These are phyloP conservation scores for Zele albiditarsus DNA, from an alignment of 2,888 invertebrate genomes.

Conservation along the genomic window DNA sequence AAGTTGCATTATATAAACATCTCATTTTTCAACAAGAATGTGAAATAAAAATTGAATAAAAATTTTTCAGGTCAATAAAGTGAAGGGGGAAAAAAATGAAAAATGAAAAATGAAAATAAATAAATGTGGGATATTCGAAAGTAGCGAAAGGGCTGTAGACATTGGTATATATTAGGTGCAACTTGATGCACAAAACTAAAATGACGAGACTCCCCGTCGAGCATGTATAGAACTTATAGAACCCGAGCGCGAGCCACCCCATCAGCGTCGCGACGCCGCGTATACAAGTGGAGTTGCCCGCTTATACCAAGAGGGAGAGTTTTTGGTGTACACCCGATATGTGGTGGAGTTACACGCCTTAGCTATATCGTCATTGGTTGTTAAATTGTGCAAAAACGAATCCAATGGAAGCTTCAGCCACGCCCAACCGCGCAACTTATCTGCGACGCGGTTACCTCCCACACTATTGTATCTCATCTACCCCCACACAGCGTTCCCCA, in stretches of 20 bases:
- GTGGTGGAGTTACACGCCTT: slow-evolving; percentile 25
- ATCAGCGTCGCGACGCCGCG: slow-evolving; percentile 23
- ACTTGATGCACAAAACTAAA: slow-evolving; percentile 4
- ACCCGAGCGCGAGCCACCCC: slow-evolving; percentile 1
- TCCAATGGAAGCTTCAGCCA: slow-evolving; percentile 6
- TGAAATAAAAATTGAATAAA: not conserved
- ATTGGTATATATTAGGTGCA: not conserved
- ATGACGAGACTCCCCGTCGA: slow-evolving; percentile 7
- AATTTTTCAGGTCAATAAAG: not conserved
- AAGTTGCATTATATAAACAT: not conserved
- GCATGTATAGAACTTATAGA: not conserved
- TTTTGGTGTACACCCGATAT: not conserved
- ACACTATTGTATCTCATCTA: not conserved
- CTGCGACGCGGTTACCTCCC: slow-evolving; percentile 17
- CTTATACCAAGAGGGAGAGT: slow-evolving; percentile 14
- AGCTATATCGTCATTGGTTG: slow-evolving; percentile 29
- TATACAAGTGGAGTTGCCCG: not conserved
- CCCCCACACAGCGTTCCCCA: not conserved
- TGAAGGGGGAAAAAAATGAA: not conserved
- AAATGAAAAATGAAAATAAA: not conserved
- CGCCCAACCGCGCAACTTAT: slow-evolving; percentile 15
- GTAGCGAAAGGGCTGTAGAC: not conserved
- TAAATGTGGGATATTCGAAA: not conserved
- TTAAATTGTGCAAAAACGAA: slow-evolving; percentile 36
- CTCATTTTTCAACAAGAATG: not conserved